Conservation (phyloP, 2,113 vertebrate genomes). For the Oncorhynchus mykiss region DNA sequence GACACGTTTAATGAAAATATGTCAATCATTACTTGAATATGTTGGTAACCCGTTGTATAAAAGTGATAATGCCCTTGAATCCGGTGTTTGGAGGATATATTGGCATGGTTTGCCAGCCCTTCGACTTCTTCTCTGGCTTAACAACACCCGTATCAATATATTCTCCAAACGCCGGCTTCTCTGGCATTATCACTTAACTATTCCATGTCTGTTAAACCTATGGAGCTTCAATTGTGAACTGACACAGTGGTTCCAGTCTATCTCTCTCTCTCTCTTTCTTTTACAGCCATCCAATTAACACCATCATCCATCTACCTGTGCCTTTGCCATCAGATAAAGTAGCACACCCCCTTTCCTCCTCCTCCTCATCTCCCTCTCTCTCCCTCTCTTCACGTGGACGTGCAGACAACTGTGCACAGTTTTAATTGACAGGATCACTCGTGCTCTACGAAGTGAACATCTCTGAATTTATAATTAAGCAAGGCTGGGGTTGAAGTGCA, state of each 20-base stretch:
- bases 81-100: no score
- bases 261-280: not conserved
- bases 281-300: conserved; percentile 11
- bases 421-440: conserved; percentile 69
- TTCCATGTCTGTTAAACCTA: no score
- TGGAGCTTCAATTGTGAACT: no score
- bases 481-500: conserved; percentile 50
- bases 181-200: no score
- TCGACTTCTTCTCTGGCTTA: no score
- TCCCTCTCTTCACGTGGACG: conserved; percentile 25
- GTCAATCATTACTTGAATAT: no score
- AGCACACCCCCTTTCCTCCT: not conserved
- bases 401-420: conserved; percentile 57
- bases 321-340: conserved; percentile 24
- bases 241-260: not conserved
- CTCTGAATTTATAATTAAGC: conserved; percentile 71
- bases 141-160: no score
- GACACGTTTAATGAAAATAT: no score
- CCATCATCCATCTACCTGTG: conserved; percentile 17
- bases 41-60: no score
- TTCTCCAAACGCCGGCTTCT: no score
- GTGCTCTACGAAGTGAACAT: conserved; percentile 46
- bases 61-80: no score
- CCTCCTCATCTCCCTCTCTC: conserved; percentile 2
- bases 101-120: no score